These are phyloP conservation scores for Eupithecia inturbata DNA, from an alignment of 2,888 invertebrate genomes.

Conservation along the genomic window DNA sequence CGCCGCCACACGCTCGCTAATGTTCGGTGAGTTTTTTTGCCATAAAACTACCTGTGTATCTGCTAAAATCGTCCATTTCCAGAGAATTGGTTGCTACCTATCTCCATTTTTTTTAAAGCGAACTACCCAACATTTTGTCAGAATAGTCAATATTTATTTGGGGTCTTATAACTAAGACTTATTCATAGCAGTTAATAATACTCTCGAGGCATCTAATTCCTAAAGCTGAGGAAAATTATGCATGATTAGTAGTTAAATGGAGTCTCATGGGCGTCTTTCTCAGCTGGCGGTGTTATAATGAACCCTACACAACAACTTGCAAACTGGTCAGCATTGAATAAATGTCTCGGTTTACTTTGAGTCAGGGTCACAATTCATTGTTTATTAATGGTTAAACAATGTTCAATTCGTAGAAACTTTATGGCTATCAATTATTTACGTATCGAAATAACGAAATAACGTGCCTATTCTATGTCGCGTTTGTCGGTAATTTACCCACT, in stretches of 20 bases:
- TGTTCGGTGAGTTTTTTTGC: constrained; percentile 90
- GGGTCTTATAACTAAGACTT: background rate
- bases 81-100: no score
- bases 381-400: constrained; percentile 20
- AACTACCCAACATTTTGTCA: background rate
- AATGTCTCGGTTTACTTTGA: constrained; percentile 10
- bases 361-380: constrained; percentile 12
- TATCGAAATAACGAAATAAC: background rate
- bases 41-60: background rate
- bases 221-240: background rate
- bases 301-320: constrained; percentile 1
- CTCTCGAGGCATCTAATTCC: background rate
- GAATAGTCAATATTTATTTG: background rate
- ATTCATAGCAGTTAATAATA: background rate
- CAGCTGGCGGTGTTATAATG: background rate
- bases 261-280: background rate
- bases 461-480: background rate
- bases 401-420: constrained; percentile 1
- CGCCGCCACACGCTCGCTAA: constrained; percentile 95
- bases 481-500: background rate
- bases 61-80: background rate
- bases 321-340: background rate
- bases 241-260: background rate
- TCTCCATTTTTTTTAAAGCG: background rate
- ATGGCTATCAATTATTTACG: background rate